phyloP scores from a whole-genome alignment of 1,140 invertebrate species.

The Glossosoma conforme region DNA sequence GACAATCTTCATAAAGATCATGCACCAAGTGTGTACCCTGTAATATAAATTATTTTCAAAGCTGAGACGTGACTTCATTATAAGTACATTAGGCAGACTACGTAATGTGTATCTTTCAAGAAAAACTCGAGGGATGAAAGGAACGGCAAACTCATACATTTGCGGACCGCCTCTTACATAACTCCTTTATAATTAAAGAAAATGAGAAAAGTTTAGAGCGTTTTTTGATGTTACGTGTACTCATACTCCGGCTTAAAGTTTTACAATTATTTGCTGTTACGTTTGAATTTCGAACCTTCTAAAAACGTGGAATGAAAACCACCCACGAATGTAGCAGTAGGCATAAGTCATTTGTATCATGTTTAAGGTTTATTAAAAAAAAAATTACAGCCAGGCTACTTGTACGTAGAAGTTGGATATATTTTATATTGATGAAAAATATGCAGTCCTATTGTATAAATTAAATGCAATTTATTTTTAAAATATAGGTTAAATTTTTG shows the following conservation, averaged over 20 bases:
- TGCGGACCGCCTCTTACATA: slow-evolving; percentile 14
- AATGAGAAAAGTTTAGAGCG: slow-evolving; percentile 13
- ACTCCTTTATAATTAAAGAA: slow-evolving; percentile 23
- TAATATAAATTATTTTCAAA: slow-evolving; percentile 23
- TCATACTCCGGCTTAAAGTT: not conserved
- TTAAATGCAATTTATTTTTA: no score
- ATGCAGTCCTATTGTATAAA: no score
- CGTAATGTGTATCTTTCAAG: slow-evolving; percentile 19
- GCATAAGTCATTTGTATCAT: not conserved
- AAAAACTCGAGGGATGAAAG: slow-evolving; percentile 15
- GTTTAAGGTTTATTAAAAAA: not conserved
- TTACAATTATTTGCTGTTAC: not conserved
- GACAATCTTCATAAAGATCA: no score
- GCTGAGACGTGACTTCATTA: slow-evolving; percentile 29
- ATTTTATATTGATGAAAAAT: not conserved
- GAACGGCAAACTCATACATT: slow-evolving; percentile 19
- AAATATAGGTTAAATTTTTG: no score
- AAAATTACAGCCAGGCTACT: slow-evolving; percentile 1
- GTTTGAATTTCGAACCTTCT: not conserved
- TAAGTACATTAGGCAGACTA: slow-evolving; percentile 27
- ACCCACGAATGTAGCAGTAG: not conserved
- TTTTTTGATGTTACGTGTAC: slow-evolving; percentile 13
- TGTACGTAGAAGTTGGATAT: not conserved
- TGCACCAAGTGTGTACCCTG: slow-evolving; percentile 15
- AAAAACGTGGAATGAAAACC: not conserved